Conservation (phyloP, 2,113 vertebrate genomes). For the Silurus asotus region DNA sequence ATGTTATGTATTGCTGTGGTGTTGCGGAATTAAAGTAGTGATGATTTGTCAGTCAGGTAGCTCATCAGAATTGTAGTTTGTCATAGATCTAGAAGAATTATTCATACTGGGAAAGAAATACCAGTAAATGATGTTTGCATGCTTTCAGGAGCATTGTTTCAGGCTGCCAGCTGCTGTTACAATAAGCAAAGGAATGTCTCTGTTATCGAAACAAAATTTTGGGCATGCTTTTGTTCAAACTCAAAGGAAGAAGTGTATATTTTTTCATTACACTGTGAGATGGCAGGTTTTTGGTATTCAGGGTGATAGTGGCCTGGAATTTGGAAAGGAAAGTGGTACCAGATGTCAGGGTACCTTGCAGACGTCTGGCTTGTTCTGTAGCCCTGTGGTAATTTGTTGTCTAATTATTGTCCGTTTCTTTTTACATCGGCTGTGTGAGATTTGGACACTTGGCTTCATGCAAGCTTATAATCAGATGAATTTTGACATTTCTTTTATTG, state of each 20-base stretch:
- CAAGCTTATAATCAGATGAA: conserved; percentile 40
- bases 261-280: conserved; percentile 41
- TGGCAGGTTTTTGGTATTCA: conserved; percentile 54
- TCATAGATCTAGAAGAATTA: conserved; percentile 41
- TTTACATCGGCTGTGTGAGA: conserved; percentile 55
- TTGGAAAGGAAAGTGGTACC: conserved; percentile 61
- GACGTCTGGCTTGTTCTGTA: conserved; percentile 54
- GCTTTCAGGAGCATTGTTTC: conserved; percentile 51
- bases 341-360: conserved; percentile 63
- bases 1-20: not conserved
- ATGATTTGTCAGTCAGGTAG: not conserved
- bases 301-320: conserved; percentile 62
- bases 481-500: not conserved
- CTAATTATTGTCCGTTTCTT: conserved; percentile 60
- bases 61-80: conserved; percentile 42
- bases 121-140: conserved; percentile 34
- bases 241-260: conserved; percentile 44
- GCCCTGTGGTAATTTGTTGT: conserved; percentile 64
- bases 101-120: not conserved
- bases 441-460: conserved; percentile 50
- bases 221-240: conserved; percentile 36
- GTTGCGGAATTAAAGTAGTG: not conserved
- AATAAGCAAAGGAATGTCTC: conserved; percentile 45
- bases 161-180: conserved; percentile 44
- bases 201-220: conserved; percentile 57